Percentiles rank a stretch among this genome's conserved stretches.
phyloP scores from a whole-genome alignment of 2,113 vertebrate genomes.

The Chaetorhynchus papuensis region DNA sequence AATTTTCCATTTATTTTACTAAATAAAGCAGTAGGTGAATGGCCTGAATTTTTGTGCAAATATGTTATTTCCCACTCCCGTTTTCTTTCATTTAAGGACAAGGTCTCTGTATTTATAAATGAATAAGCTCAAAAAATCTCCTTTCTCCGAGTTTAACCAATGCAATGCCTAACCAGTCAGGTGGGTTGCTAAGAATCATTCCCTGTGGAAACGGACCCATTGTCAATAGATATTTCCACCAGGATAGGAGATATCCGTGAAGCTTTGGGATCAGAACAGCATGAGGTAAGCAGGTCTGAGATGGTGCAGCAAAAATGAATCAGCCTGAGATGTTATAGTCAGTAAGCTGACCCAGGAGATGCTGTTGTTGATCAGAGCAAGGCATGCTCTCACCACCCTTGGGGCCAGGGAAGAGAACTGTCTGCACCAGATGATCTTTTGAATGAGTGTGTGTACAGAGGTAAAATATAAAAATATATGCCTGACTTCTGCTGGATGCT shows the following conservation, averaged over 20 bases:
- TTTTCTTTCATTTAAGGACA: neutral
- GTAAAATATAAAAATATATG: neutral
- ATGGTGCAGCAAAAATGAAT: neutral
- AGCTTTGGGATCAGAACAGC: neutral
- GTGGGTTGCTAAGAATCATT: neutral
- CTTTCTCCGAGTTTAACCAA: neutral
- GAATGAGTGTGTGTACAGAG: neutral
- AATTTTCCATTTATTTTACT: slow-evolving; percentile 9
- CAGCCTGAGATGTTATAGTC: neutral
- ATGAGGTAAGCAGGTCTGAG: neutral
- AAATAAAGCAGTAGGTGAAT: slow-evolving; percentile 43
- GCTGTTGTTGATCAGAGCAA: neutral
- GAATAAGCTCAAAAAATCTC: neutral
- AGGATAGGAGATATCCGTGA: neutral
- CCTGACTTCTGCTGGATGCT: neutral
- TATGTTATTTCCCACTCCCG: neutral
- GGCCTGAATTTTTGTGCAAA: neutral
- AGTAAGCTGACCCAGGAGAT: neutral
- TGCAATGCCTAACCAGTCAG: neutral
- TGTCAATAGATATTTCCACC: neutral
- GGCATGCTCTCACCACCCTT: neutral
- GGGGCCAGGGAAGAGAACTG: neutral
- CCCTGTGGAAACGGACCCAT: neutral
- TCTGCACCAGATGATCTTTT: neutral
- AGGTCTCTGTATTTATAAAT: neutral